Conservation (phyloP, 1,140 invertebrate species). For the Pogonognathellus flavescens region DNA sequence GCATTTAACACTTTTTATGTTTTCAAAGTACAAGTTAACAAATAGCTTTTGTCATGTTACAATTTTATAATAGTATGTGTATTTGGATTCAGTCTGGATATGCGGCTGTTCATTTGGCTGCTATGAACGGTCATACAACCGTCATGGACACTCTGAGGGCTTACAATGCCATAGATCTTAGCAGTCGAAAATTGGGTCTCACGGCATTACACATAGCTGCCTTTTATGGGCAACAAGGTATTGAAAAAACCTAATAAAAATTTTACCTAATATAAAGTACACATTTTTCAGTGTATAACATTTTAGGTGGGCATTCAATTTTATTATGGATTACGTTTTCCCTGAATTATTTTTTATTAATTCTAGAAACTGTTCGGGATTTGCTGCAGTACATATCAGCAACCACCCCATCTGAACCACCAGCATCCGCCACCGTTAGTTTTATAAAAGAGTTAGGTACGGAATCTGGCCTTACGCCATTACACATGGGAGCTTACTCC, state of each 20-base stretch:
- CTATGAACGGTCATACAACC: slow-evolving; percentile 92
- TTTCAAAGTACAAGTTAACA: neutral
- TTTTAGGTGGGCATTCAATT: too few species aligned
- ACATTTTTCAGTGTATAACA: too few species aligned
- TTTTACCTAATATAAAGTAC: too few species aligned
- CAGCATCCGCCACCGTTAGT: slow-evolving; percentile 77
- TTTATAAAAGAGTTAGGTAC: slow-evolving; percentile 86
- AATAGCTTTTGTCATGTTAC: too few species aligned
- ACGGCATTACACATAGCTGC: slow-evolving; percentile 98
- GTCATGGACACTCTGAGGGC: slow-evolving; percentile 93
- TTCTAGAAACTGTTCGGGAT: slow-evolving; percentile 95
- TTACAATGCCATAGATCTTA: slow-evolving; percentile 81
- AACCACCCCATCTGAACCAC: slow-evolving; percentile 93
- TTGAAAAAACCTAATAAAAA: too few species aligned
- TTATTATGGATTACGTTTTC: neutral
- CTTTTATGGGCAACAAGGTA: slow-evolving; percentile 94
- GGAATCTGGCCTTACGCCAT: slow-evolving; percentile 88
- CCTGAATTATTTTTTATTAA: neutral
- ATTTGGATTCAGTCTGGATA: slow-evolving; percentile 84
- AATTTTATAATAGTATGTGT: too few species aligned
- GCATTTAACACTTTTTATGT: too few species aligned
- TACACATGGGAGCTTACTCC: slow-evolving; percentile 97
- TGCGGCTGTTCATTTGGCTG: slow-evolving; percentile 95
- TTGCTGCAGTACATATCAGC: slow-evolving; percentile 92
- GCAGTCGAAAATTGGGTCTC: slow-evolving; percentile 95